Base-by-base conservation (phyloP, 2,113 vertebrate species). In the Mirounga angustirostris region DNA sequence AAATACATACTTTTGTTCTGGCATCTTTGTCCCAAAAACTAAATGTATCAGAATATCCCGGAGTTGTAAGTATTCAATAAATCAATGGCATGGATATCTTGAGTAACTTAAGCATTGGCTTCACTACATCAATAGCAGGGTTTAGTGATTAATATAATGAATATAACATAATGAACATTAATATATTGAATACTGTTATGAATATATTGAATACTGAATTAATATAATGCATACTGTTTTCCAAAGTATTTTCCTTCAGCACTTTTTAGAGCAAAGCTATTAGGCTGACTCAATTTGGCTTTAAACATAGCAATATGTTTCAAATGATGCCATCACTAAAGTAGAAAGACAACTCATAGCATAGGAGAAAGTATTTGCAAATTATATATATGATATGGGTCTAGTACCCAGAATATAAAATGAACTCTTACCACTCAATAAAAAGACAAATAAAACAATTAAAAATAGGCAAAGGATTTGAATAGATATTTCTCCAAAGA, bases 21-120 rank as follows among this genome's bases (percentile, higher is more conserved):
- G 99, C 99, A 67, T 99, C 99, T 99, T 99, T 99, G 99, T 99
- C 99, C 99, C 99, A 99, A 98, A 99, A 99, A 97, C 99, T 99
- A 98, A 99, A 99, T 97, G 99, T 99, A 0, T 99, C 99, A 61
- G 99, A 99, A 59, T 99, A 99, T 26, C 99, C 99, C 22, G 99
- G 99, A 7, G 99, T 99, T 50, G 99, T 98, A 98, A 99, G 98
- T 1, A 99, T 99, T 69, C 99, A 99, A 0, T 99, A 99, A 96
- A 99, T 99, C 98, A 97, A 99, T 99, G 98, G 99, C 99, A 84
- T 99, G 99, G 94, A 99, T 99, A 98, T 99, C 99, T 98, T 99
- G 99, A 94, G 99, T 99, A 94, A 99, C 99, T 95, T 99, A 98
- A n/a, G 99, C 99, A 98, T 99, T 99, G 87, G 99, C 99, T 98